Evolutionary conservation across 2,113 vertebrate genomes (phyloP).

Genomic region (Myanophis thanlyinensis): DNA sequence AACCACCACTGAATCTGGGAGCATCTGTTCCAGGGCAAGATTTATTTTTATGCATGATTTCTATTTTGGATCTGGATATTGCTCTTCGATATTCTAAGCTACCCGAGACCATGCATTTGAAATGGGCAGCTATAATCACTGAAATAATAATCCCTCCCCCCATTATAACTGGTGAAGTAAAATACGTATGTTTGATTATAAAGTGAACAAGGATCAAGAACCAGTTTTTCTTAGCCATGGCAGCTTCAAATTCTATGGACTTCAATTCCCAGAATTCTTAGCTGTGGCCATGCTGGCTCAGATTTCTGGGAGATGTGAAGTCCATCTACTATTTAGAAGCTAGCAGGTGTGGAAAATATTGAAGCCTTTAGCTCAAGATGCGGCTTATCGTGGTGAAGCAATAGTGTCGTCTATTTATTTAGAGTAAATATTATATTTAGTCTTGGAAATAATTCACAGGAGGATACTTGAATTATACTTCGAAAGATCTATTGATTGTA

Average conservation of each 20-base stretch:
- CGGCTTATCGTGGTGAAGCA: not conserved
- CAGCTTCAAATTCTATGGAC: not conserved
- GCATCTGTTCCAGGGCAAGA: not conserved
- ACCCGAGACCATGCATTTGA: not conserved
- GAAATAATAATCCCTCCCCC: not conserved
- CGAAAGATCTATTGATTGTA: not conserved
- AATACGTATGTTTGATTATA: not conserved
- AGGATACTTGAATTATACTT: not conserved
- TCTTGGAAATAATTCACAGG: not conserved
- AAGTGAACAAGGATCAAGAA: not conserved
- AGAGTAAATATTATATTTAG: not conserved
- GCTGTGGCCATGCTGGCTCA: not conserved
- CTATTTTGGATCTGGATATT: not conserved
- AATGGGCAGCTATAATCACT: not conserved
- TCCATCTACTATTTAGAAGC: not conserved
- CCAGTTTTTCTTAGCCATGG: not conserved
- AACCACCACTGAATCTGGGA: not conserved
- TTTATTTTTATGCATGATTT: not conserved
- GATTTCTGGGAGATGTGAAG: not conserved
- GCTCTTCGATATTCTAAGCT: not conserved
- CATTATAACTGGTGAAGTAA: not conserved
- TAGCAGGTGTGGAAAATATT: not conserved
- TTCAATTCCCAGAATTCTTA: not conserved
- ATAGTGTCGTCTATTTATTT: not conserved
- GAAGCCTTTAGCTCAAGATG: not conserved